Base-by-base conservation (phyloP, 2,888 invertebrate genomes). In the Podotricha telesiphe region DNA sequence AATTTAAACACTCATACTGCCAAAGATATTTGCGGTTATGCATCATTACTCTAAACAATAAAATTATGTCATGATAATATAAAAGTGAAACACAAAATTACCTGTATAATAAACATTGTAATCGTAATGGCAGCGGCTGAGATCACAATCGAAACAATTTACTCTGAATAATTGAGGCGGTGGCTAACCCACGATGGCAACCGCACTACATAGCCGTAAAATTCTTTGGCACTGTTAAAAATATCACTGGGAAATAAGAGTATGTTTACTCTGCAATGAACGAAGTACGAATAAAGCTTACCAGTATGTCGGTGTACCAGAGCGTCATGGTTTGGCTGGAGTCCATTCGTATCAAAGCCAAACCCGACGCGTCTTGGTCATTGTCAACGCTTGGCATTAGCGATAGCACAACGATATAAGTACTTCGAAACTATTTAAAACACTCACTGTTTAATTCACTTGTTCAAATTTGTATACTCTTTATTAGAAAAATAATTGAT, bases 271-370 rank as follows among this genome's bases (percentile, higher is more conserved):
- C 68, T 48, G 51, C 67, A 68, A 69, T 71, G 74, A 73, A 69
- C 65, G 61, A 50, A 61, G 59, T 48, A 62, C 63, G 71, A 74
- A 75, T 74, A 77, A 77, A 78, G 82, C 91, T 93, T 84, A 93
- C 93, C 93, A 91, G 81, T 87, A 92, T 83, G 81, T 93, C 89
- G 75, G 91, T 91, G 85, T 93, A 93, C 93, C 93, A 93, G 77
- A 93, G 88, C 83, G 93, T 93, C 93, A 93, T 93, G 81, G 82
- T 77, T 92, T 92, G 93, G 92, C 92, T 74, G 80, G 76, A 77
- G 81, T 90, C 91, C 93, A 91, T 82, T 76, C 78, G 81, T 88
- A 89, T 91, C 91, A 91, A 80, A 81, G 80, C 80, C 81, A 86
- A 75, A 77, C 79, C 82, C 82, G 79, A 78, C 80, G 80, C 81